Evolutionary conservation across 2,113 vertebrate species (phyloP), one percentile per base, ranked within the genome.

Genomic region (Leuciscus idus): DNA sequence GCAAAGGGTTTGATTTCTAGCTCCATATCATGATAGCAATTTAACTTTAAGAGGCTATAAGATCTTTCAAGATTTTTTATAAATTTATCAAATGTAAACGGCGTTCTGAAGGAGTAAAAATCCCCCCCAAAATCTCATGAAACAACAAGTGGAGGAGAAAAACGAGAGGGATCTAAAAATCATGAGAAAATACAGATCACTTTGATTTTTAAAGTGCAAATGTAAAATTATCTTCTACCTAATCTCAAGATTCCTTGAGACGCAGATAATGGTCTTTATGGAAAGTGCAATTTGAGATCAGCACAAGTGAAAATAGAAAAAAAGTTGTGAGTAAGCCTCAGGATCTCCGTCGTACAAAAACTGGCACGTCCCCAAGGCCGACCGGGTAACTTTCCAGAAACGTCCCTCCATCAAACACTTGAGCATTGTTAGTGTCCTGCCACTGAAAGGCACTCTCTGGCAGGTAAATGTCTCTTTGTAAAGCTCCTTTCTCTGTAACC

Each of bases 381-480:
- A 95, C 96, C 0, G 95, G 94, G 90, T 96, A 98, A 81, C 94
- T 94, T 87, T 94, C 93, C 74, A 98, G 91, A 28, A 94, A 77
- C 84, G 95, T 97, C 87, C 96, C 97, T 21, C 97, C 97, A 0
- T 96, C 95, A 0, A 97, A 97, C 81, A 97, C 95, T 5, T 88
- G 93, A 17, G 92, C 95, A 0, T 92, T 95, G 89, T 59, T 94
- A 87, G 90, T 91, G 90, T 98, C 96, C 94, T 94, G 92, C 97
- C 97, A 98, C 7, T 92, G 94, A 33, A 93, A 93, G 50, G 93
- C 94, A 21, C 92, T 94, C 7, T 95, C 95, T 0, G 97, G 97
- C 86, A 98, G 92, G 90, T 96, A 98, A 87, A 98, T 93, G 73
- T 98, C 95, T 91, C 97, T 92, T 86, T 92, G 91, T 0, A 23